Evolutionary conservation across 1,140 invertebrate genomes (phyloP).

Genomic region (Danaus plexippus): DNA sequence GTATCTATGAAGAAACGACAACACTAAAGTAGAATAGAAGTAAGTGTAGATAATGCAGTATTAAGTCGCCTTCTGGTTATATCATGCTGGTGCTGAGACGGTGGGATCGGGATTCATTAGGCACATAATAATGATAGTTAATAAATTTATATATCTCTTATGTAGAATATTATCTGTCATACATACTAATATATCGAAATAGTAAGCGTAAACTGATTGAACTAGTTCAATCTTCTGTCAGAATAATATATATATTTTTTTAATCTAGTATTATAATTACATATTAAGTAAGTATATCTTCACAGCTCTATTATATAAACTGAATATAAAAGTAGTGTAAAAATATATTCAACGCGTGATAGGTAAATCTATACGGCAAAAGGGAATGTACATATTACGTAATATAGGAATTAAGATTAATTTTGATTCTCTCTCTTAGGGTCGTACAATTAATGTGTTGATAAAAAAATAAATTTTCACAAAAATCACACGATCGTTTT

Average conservation of each 20-base stretch:
- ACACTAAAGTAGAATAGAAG: constrained; percentile 40
- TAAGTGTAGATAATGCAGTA: constrained; percentile 9
- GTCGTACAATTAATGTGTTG: constrained; percentile 39
- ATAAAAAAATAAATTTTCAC: constrained; percentile 22
- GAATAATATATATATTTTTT: constrained; percentile 9
- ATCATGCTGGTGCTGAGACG: neutral
- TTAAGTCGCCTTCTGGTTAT: constrained; percentile 1
- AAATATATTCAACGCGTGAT: constrained; percentile 43
- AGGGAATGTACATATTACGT: constrained; percentile 26
- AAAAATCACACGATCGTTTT: constrained; percentile 9
- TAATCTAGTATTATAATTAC: neutral
- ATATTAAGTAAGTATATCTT: constrained; percentile 25
- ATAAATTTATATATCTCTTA: constrained; percentile 50
- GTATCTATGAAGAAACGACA: constrained; percentile 15
- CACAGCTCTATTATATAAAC: constrained; percentile 15
- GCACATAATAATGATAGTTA: constrained; percentile 50
- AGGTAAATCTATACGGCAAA: constrained; percentile 25
- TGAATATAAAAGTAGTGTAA: constrained; percentile 46
- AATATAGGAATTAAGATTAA: constrained; percentile 19
- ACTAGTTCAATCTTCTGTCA: constrained; percentile 33
- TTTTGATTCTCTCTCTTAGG: constrained; percentile 50
- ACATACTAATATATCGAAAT: constrained; percentile 59
- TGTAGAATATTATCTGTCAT: constrained; percentile 46
- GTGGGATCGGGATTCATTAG: constrained; percentile 26
- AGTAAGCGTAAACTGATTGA: constrained; percentile 65